phyloP scores from a whole-genome alignment of 2,113 vertebrate genomes.

The Cercocebus atys region DNA sequence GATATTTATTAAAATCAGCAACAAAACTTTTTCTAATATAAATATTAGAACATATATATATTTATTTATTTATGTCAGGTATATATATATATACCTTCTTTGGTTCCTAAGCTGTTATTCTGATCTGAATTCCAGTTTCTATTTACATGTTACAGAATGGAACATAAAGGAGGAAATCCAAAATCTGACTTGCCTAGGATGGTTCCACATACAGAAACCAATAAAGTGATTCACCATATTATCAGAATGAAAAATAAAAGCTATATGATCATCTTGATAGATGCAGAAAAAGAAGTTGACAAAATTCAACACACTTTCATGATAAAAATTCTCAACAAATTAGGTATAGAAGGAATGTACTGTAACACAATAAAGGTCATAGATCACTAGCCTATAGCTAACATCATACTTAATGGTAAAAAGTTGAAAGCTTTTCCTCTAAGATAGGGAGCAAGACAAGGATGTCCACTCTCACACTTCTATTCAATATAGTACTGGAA shows the following conservation, averaged over 20 bases:
- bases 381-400: no score
- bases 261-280: background rate
- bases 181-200: background rate
- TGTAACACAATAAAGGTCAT: no score
- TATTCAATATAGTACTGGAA: no score
- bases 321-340: no score
- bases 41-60: no score
- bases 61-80: no score
- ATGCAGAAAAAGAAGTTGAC: background rate
- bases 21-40: background rate
- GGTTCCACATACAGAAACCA: background rate
- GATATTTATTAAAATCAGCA: background rate
- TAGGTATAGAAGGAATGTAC: no score
- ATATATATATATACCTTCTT: background rate
- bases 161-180: background rate
- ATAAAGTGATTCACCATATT: background rate
- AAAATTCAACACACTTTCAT: background rate
- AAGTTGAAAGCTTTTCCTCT: no score
- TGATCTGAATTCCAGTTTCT: background rate
- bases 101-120: background rate
- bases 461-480: no score
- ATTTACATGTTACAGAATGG: background rate
- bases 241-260: background rate
- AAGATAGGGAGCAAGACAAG: no score
- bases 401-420: no score